phyloP scores from a whole-genome alignment of 2,113 vertebrate genomes.

The Parus major region DNA sequence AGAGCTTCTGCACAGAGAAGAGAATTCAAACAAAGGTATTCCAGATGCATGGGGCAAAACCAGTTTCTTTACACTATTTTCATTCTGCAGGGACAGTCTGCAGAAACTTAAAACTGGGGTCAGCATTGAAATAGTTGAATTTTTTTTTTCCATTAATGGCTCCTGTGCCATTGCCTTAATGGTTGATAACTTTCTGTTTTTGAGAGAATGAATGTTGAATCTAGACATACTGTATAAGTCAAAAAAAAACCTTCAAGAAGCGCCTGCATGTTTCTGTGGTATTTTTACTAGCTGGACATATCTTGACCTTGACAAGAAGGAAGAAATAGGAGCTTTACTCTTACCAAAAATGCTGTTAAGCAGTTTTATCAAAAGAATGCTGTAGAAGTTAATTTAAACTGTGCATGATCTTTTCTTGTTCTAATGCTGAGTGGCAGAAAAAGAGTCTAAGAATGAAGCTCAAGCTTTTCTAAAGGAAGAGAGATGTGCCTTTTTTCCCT shows the following conservation, averaged over 20 bases:
- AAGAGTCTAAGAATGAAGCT: background rate
- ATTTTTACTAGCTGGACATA: background rate
- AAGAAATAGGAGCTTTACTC: background rate
- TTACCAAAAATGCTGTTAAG: background rate
- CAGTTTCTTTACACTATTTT: background rate
- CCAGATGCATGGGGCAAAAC: background rate
- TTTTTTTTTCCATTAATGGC: background rate
- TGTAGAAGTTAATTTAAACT: background rate
- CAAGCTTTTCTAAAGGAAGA: background rate
- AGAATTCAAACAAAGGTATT: background rate
- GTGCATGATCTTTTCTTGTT: background rate
- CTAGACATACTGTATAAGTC: background rate
- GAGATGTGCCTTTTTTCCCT: background rate
- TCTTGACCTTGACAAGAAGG: background rate
- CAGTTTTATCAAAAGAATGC: background rate
- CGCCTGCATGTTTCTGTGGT: background rate
- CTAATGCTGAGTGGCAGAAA: background rate
- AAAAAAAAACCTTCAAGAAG: background rate
- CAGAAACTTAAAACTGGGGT: background rate
- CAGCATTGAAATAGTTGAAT: background rate
- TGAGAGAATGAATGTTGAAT: accelerated
- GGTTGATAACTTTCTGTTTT: background rate
- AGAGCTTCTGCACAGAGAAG: background rate
- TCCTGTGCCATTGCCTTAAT: background rate
- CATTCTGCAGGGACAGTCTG: background rate